Base-by-base conservation (phyloP, 2,113 vertebrate species). In the Lasiurus borealis region DNA sequence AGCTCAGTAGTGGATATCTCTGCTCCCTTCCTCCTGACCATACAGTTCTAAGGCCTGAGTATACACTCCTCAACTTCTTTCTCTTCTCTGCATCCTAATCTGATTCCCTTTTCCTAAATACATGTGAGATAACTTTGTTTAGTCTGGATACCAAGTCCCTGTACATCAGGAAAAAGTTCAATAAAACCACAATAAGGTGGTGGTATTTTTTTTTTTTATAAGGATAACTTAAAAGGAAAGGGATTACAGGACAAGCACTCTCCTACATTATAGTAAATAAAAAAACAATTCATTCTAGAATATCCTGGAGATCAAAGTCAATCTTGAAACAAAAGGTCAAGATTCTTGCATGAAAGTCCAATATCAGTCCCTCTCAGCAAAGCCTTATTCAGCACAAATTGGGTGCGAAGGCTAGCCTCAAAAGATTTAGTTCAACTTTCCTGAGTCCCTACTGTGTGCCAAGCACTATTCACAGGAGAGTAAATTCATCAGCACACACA, bases 301-400 rank as follows among this genome's bases (percentile, higher is more conserved):
- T 77, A 50, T 59, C 50, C 66, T 76, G 52, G 87, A 81, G 73
- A 36, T 91, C 36, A 78, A 72, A 93, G 40, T 68, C 72, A 44
- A 86, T 84, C 36, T 84, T 66, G 57, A 92, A n/a, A 81, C n/a
- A 44, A 94, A n/a, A 46, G 90, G 40, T 18, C 50, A 71, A 48
- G 13, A 88, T 91, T 90, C 50, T 88, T 78, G 87, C 68, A 48
- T 95, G 80, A n/a, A 84, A 85, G 27, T 89, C 48, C 62, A 31
- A 36, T 77, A 64, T 59, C 11, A 12, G 73, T 85, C 40, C 10
- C 48, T 87, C 71, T 84, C 57, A 54, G 10, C 34, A 93, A 91
- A 95, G 40, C 57, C 78, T 64, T n/a, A 0, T 31, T 80, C 84
- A 84, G 15, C 68, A 71, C 71, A 85, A 50, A 80, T 44, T 92